phyloP scores from a whole-genome alignment of 1,140 invertebrate genomes.

The Drosophila azteca region DNA sequence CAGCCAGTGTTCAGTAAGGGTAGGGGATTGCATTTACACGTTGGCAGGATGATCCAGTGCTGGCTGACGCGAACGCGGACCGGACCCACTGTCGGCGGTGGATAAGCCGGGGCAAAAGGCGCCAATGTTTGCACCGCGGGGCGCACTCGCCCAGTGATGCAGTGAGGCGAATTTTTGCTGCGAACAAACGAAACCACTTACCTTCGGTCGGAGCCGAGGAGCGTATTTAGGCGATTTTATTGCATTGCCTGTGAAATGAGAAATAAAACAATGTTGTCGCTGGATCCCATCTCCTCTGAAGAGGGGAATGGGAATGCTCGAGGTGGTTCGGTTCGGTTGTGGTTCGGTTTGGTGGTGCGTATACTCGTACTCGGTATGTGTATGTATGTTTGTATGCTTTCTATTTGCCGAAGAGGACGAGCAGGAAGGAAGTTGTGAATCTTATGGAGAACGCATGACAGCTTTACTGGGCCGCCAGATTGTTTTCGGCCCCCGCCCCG shows the following conservation, averaged over 20 bases:
- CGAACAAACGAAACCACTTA: conserved; percentile 62
- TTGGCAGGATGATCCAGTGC: conserved; percentile 6
- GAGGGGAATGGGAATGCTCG: too few species aligned
- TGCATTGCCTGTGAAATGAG: conserved; percentile 71
- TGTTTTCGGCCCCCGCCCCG: conserved; percentile 10
- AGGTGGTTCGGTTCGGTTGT: too few species aligned
- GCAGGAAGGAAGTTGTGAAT: conserved; percentile 75
- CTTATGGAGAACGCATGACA: conserved; percentile 60
- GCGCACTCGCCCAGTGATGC: conserved; percentile 51
- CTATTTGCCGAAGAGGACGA: conserved; percentile 41
- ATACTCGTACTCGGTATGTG: too few species aligned
- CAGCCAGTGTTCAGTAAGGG: not conserved
- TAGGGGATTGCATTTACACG: conserved; percentile 20
- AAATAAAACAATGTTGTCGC: conserved; percentile 78
- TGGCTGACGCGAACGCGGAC: too few species aligned
- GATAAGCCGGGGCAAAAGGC: conserved; percentile 30
- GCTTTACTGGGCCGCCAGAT: conserved; percentile 57
- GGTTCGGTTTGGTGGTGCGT: not conserved
- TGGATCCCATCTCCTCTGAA: conserved; percentile 32
- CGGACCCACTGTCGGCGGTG: too few species aligned
- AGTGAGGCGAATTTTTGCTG: conserved; percentile 54
- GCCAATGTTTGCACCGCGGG: conserved; percentile 76
- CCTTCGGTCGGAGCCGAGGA: conserved; percentile 54
- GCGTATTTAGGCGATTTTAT: conserved; percentile 68
- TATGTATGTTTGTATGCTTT: conserved; percentile 19